Base-by-base conservation (phyloP, 1,140 invertebrate species). In the Brachionus plicatilis region DNA sequence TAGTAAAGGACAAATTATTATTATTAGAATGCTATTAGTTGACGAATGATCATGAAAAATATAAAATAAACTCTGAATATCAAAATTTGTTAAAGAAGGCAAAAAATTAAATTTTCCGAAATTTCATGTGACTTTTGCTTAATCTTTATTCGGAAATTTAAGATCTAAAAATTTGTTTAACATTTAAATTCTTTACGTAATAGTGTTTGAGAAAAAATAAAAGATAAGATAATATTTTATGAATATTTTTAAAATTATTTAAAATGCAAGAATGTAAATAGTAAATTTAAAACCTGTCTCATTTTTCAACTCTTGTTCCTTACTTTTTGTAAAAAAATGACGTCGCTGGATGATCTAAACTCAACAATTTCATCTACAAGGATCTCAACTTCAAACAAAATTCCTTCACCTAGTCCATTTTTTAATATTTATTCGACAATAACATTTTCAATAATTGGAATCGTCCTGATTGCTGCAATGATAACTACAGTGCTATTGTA, bases 341-440 rank as follows among this genome's bases (percentile, higher is more conserved):
- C 53, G 53, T 60, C 53, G 53, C 53, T 60, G 11, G 11, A n/a
- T 14, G 45, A 47, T 47, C 11, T 14, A 20, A 60, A 60, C 9
- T 8, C 53, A 0, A 24, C 53, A 60, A 60, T 24, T 17, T 24
- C 53, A 20, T 20, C 17, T 60, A 27, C 53, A 24, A 60, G 1
- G 53, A 60, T 9, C 7, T 17, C 53, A 24, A 9, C 53, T 2
- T 20, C 53, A 6, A 3, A 17, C 53, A 60, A 60, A 20, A 6
- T 20, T 17, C 9, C 53, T 60, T 8, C 53, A 1, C n/a, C n/a
- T 8, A 60, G 17, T 17, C 53, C 53, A 60, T 72, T 72, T 72
- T 72, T 72, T 45, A 72, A 72, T 17, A 45, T 72, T 41, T 72
- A 72, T 43, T 72, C 68, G 17, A 72, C 68, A 24, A 72, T 72